Conservation (phyloP, 2,113 vertebrate genomes). For the Formicarius rufipectus region DNA sequence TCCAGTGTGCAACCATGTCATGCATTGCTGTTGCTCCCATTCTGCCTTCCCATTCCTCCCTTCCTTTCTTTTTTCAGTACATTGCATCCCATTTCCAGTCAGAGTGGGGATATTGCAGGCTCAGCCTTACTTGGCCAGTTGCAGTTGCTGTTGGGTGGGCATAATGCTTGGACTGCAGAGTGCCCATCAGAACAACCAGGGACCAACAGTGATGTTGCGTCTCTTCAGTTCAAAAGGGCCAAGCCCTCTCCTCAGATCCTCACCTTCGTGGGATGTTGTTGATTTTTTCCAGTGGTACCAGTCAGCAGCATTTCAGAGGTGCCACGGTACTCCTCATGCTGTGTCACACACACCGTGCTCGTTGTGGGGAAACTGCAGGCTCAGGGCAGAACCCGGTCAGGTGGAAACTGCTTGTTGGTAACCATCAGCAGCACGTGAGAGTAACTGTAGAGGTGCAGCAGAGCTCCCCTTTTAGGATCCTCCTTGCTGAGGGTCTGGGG, state of each 20-base stretch:
- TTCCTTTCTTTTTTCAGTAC: background rate
- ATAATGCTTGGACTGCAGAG: background rate
- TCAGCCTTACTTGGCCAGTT: background rate
- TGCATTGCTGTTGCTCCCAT: background rate
- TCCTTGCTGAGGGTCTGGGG: background rate
- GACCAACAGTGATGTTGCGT: rapidly evolving
- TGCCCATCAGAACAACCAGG: background rate
- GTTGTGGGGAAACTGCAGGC: background rate
- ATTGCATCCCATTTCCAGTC: background rate
- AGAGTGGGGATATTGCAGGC: background rate
- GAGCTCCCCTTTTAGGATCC: background rate
- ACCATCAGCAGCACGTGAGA: background rate
- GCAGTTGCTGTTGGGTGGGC: background rate
- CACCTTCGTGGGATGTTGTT: background rate
- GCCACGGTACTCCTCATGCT: background rate
- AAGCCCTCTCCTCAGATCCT: background rate
- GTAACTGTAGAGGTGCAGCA: background rate
- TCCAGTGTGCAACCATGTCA: background rate
- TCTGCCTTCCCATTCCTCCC: background rate
- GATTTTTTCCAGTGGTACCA: background rate
- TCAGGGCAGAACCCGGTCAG: background rate
- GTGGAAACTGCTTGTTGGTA: background rate
- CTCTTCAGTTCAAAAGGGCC: background rate
- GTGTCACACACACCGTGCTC: rapidly evolving
- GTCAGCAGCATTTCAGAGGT: background rate